A percentile compares a stretch with the other conserved stretches of the same genome.
Evolutionary conservation across 2,888 invertebrate genomes (phyloP).

Genomic region (Nemoura dubitans): DNA sequence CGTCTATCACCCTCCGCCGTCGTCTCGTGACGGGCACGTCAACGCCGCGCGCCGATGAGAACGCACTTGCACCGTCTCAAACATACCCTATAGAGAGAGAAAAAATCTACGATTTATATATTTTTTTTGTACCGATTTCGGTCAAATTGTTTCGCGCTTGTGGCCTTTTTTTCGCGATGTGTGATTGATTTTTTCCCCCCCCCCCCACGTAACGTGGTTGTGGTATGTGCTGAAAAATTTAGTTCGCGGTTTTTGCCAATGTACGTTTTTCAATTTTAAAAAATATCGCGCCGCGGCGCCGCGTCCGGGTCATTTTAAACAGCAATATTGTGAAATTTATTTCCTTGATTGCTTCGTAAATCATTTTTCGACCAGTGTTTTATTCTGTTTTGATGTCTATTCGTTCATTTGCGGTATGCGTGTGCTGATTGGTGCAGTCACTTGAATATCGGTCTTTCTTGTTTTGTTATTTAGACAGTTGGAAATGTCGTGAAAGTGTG

Average conservation of each 20-base stretch:
- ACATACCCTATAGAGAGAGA: no score
- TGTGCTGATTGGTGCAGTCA: neutral
- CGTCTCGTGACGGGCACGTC: neutral
- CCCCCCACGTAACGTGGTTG: no score
- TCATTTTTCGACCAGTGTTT: neutral
- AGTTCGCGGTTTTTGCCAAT: neutral
- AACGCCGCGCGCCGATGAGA: no score
- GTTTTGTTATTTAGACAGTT: neutral
- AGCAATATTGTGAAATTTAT: neutral
- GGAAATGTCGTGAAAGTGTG: conserved; percentile 3
- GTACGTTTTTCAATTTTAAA: neutral
- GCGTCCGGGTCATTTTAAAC: neutral
- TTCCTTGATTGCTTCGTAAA: neutral
- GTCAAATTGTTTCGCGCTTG: no score
- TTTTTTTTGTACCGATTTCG: no score
- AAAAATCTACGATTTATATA: no score
- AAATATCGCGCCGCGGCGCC: neutral
- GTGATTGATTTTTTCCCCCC: no score
- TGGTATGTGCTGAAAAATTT: no score
- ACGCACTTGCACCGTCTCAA: no score
- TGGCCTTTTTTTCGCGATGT: no score
- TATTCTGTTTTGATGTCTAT: neutral
- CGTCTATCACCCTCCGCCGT: conserved; percentile 37
- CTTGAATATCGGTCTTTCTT: neutral
- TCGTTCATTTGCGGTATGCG: neutral